Evolutionary conservation across 53 echinoderm and acorn worm genomes (phyloP), one percentile per base, ranked within the genome.

Genomic region (Arbacia lixula): DNA sequence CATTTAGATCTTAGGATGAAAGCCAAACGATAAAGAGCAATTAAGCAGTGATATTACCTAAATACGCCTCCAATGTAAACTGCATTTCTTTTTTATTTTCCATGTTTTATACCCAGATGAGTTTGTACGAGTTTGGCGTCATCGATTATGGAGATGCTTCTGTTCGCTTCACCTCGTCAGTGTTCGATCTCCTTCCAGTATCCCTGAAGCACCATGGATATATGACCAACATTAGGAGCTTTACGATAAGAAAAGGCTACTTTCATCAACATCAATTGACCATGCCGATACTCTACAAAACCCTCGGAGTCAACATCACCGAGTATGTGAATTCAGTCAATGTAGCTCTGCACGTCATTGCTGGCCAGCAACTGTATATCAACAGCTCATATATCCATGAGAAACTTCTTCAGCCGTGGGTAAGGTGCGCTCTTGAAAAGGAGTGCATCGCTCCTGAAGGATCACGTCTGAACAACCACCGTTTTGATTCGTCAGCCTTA

Each of bases 91-190:
- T n/a, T n/a, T n/a, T n/a, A n/a, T n/a, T n/a, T n/a, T n/a, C n/a
- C n/a, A n/a, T n/a, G n/a, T n/a, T n/a, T n/a, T n/a, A n/a, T n/a
- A n/a, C n/a, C 39, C 67, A 92, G 92, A 89, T 86, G n/a, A 86
- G 89, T 11, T 38, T 92, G 64, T 83, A 89, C 21, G 92, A 92
- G 28, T 92, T 92, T 76, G 92, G 92, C 30, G 92, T 72, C 68
- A 89, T 92, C 19, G 88, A 86, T 71, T 94, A 91, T 91, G 86
- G 83, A 9, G 91, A 94, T 46, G 72, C 88, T 16, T 86, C 76
- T 21, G 72, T 85, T 20, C 80, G 94, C 2, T 86, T 93, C 38
- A 86, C 54, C 22, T 66, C 76, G 27, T 87, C 90, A 2, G 46
- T 93, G 34, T 65, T 43, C 28, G 25, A 29, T 16, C 81, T 90